These are phyloP conservation scores for Chlorospingus semifuscus DNA, from an alignment of 2,797 vertebrate genomes.

Conservation along the genomic window DNA sequence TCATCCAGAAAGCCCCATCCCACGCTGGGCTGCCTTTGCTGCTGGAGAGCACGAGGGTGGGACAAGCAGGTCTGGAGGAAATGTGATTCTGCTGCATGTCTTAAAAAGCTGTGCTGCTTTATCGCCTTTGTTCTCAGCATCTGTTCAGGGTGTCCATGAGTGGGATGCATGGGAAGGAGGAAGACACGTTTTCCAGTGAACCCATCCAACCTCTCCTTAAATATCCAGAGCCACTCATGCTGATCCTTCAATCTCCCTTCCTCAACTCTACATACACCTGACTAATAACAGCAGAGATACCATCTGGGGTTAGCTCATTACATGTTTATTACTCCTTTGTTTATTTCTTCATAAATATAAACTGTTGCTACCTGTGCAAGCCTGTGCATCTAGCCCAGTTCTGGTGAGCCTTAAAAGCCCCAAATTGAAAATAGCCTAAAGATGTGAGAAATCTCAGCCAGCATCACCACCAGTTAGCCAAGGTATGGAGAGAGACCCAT, in stretches of 20 bases:
- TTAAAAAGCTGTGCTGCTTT: neutral
- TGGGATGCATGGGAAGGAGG: neutral
- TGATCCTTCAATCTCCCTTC: neutral
- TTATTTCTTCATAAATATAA: slow-evolving; percentile 58
- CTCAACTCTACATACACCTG: neutral
- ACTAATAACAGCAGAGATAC: slow-evolving; percentile 44
- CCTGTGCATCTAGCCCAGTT: neutral
- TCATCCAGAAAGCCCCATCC: neutral
- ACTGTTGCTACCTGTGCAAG: slow-evolving; percentile 33
- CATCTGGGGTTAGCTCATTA: slow-evolving; percentile 57
- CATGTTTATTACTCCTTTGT: slow-evolving; percentile 53
- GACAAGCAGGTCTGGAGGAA: neutral
- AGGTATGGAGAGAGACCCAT: neutral
- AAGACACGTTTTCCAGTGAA: neutral
- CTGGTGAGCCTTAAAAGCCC: slow-evolving; percentile 38
- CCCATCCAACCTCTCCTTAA: neutral
- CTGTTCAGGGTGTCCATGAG: neutral
- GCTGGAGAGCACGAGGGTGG: neutral
- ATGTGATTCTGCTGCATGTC: neutral
- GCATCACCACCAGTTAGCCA: neutral
- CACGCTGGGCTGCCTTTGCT: neutral
- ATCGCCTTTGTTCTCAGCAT: neutral
- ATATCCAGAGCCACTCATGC: neutral
- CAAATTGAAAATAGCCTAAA: slow-evolving; percentile 57
- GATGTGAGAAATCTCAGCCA: slow-evolving; percentile 13